Conservation (phyloP, 2,797 vertebrate species). For the Oreochromis mossambicus region DNA sequence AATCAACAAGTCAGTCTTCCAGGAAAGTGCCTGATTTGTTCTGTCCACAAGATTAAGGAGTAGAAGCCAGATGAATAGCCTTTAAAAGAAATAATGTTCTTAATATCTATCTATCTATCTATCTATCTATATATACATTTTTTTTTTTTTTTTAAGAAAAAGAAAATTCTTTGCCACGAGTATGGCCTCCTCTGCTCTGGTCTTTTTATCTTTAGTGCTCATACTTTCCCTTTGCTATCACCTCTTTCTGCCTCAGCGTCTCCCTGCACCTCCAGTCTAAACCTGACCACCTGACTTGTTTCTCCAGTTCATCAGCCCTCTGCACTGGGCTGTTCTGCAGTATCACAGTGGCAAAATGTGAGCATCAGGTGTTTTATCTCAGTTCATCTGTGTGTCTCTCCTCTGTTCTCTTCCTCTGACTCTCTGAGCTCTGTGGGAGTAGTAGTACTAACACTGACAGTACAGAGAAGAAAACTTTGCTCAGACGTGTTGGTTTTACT, state of each 20-base stretch:
- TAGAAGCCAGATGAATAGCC: too few relatives aligned
- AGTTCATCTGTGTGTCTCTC: background rate
- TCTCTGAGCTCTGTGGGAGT: conserved; percentile 1
- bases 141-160: background rate
- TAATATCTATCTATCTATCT: too few relatives aligned
- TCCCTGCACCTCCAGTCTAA: background rate
- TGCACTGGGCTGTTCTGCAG: background rate
- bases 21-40: background rate
- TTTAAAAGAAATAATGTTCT: too few relatives aligned
- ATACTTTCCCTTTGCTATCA: background rate
- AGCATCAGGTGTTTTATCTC: conserved; percentile 11
- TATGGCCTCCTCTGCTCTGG: background rate
- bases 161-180: too few relatives aligned
- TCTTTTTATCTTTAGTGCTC: background rate
- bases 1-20: background rate
- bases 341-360: background rate
- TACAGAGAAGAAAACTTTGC: conserved; percentile 4
- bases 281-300: background rate
- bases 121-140: background rate
- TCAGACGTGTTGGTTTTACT: conserved; percentile 6
- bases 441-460: background rate
- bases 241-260: background rate
- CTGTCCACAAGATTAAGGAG: too few relatives aligned
- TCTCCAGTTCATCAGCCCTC: background rate
- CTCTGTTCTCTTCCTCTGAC: background rate